Evolutionary conservation across 2,113 vertebrate genomes (phyloP), one percentile per base, ranked within the genome.

Genomic region (Tachysurus fulvidraco): DNA sequence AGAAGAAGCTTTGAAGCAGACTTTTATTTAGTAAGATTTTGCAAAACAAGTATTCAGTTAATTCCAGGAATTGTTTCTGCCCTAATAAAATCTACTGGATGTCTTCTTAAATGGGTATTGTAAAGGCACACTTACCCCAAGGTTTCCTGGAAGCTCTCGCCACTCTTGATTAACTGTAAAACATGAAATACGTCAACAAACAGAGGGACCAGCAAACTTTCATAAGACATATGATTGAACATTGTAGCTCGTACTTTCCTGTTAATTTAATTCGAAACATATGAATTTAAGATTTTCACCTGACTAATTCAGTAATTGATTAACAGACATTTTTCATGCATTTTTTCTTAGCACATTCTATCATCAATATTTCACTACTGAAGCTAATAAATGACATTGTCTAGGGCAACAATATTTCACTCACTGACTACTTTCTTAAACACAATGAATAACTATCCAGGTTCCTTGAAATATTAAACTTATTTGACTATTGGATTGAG

Each of bases 381-480:
- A 6, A 67, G 64, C 28, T 67, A 41, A 13, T 23, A 36, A 25
- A 50, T 57, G 50, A 13, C 46, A 83, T 83, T 57, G 25, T 10
- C 11, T 55, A 23, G 21, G 16, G 77, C 30, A 82, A 74, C 67
- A 82, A 13, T 46, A 44, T 54, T 74, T 30, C 10, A 12, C 28
- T 23, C 62, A 83, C 62, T 30, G 23, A 41, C 59, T 62, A 87
- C 59, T 87, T 77, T 84, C 12, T 83, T 44, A 76, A 88, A 83
- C n/a, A 83, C 57, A 80, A 44, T 44, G 25, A 52, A 83, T 64
- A n/a, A 16, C 9, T 46, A 46, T 81, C 41, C 52, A 60, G 52
- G 44, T 21, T 44, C 46, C 80, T 60, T 78, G 25, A 78, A 85
- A 78, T 16, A 73, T 41, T 57, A 81, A 25, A 14, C 46, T 17